Evolutionary conservation across 1,140 invertebrate species (phyloP).

Genomic region (Rhagoletis pomonella): DNA sequence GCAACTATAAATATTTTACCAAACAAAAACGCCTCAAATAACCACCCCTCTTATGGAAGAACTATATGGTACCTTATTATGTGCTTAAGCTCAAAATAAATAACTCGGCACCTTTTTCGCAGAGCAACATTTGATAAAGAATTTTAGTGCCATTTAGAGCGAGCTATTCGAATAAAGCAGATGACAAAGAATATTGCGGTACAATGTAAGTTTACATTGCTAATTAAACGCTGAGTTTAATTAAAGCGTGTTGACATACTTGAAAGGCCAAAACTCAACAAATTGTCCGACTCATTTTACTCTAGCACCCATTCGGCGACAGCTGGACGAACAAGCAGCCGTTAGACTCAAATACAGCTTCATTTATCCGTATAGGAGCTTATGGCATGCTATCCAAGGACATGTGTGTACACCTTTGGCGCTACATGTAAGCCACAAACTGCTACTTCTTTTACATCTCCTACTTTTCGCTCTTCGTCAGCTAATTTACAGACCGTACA

Average conservation of each 20-base stretch:
- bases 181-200: neutral
- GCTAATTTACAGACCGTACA: neutral
- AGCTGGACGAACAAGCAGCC: neutral
- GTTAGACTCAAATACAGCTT: neutral
- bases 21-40: neutral
- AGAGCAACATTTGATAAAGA: neutral
- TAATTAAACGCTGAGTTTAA: slow-evolving; percentile 46
- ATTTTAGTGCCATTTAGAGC: neutral
- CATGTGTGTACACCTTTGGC: neutral
- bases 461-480: neutral
- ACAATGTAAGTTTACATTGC: neutral
- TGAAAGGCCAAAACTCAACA: slow-evolving; percentile 45
- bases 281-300: neutral
- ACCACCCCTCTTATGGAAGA: neutral
- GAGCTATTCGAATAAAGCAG: neutral
- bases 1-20: neutral
- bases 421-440: neutral
- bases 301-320: neutral
- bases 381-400: neutral
- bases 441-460: neutral
- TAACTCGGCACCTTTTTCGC: neutral
- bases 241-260: slow-evolving; percentile 42
- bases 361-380: neutral
- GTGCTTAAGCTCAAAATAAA: too few species aligned
- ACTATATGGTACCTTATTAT: too few species aligned